phyloP scores from a whole-genome alignment of 2,888 invertebrate species.

The Ditylenchus weischeri region DNA sequence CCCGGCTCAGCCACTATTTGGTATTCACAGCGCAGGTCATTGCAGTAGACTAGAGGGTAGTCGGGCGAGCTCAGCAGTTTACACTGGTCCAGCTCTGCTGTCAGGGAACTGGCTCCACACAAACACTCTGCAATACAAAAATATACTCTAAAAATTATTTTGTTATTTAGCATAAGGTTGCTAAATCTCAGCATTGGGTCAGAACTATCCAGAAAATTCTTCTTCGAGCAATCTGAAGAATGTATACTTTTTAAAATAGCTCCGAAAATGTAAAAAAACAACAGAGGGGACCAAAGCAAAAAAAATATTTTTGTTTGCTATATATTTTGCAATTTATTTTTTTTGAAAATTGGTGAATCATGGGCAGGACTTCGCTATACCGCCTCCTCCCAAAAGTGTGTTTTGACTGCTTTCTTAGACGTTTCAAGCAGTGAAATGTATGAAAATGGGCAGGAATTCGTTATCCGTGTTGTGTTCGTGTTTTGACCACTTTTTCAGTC shows the following conservation, averaged over 20 bases:
- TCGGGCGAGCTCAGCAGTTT: slow-evolving; percentile 21
- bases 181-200: background rate
- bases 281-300: no score
- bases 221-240: no score
- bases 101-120: slow-evolving; percentile 15
- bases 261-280: no score
- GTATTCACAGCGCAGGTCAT: slow-evolving; percentile 24
- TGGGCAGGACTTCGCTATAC: no score
- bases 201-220: no score
- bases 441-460: no score
- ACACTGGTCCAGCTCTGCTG: slow-evolving; percentile 9
- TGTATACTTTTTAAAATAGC: no score
- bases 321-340: background rate
- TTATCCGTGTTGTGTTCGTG: no score
- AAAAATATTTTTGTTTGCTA: slow-evolving; percentile 1
- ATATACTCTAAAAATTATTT: background rate
- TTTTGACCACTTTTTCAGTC: no score
- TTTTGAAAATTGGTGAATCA: background rate
- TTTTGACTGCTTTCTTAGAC: no score
- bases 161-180: background rate
- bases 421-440: no score
- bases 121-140: slow-evolving; percentile 16
- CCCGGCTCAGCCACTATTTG: slow-evolving; percentile 16
- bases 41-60: slow-evolving; percentile 27
- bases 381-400: no score